phyloP scores from a whole-genome alignment of 2,113 vertebrate genomes.

The Sapayoa aenigma region DNA sequence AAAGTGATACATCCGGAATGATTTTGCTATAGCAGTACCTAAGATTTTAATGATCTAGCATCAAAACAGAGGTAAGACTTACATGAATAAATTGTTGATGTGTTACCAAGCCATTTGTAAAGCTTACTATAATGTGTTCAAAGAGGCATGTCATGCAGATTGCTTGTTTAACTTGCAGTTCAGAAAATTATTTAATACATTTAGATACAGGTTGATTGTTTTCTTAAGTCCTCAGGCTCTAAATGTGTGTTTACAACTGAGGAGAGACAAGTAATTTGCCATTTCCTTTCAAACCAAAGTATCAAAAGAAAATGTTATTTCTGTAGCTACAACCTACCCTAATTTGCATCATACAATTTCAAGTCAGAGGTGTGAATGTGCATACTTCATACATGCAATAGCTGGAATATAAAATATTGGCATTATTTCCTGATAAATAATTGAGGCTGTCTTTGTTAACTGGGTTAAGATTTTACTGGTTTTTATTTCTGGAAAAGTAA shows the following conservation, averaged over 20 bases:
- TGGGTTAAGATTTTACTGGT: not conserved
- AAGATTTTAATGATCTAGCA: slow-evolving; percentile 63
- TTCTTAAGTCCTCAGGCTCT: not conserved
- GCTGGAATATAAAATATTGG: not conserved
- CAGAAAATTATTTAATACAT: not conserved
- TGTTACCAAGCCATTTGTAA: slow-evolving; percentile 44
- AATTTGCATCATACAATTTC: not conserved
- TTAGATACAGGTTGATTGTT: not conserved
- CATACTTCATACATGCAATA: not conserved
- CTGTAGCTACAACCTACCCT: not conserved
- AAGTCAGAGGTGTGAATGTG: not conserved
- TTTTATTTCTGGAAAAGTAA: not conserved
- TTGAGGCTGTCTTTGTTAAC: not conserved
- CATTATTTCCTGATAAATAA: not conserved
- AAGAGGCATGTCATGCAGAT: not conserved
- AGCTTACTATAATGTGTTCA: not conserved
- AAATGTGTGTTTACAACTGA: not conserved
- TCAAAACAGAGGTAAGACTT: slow-evolving; percentile 66
- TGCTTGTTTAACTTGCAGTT: slow-evolving; percentile 5
- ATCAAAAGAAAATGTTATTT: not conserved
- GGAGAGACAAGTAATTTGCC: not conserved
- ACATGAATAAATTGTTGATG: not conserved
- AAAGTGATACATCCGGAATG: slow-evolving; percentile 27
- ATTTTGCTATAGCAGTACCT: slow-evolving; percentile 46
- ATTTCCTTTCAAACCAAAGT: not conserved